phyloP scores from a whole-genome alignment of 1,140 invertebrate genomes.

The Rhyacophila brunnea region DNA sequence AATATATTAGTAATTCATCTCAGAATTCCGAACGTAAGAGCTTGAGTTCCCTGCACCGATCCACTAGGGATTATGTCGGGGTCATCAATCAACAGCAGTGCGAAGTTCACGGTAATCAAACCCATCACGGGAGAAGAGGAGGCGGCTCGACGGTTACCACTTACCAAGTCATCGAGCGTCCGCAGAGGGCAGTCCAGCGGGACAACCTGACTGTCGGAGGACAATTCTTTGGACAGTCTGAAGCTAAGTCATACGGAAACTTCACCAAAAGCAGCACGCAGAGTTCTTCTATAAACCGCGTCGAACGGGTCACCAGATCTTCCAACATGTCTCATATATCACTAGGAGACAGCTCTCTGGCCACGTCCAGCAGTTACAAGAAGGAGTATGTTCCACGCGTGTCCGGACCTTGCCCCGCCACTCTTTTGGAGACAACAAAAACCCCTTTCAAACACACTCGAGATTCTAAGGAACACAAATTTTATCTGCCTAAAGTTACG shows the following conservation, averaged over 20 bases:
- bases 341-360: conserved; percentile 60
- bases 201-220: conserved; percentile 69
- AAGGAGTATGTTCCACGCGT: conserved; percentile 70
- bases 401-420: conserved; percentile 74
- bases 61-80: conserved; percentile 51
- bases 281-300: conserved; percentile 46
- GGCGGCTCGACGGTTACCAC: conserved; percentile 43
- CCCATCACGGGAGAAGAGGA: conserved; percentile 47
- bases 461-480: conserved; percentile 79
- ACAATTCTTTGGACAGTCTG: conserved; percentile 68
- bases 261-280: conserved; percentile 56
- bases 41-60: conserved; percentile 72
- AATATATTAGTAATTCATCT: conserved; percentile 63
- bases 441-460: conserved; percentile 78
- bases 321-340: conserved; percentile 72
- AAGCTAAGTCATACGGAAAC: conserved; percentile 65
- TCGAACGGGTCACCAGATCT: conserved; percentile 55
- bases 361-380: conserved; percentile 66
- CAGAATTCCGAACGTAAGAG: conserved; percentile 70
- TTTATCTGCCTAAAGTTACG: conserved; percentile 66
- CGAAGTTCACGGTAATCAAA: conserved; percentile 45
- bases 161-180: conserved; percentile 49
- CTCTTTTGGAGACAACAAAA: conserved; percentile 68
- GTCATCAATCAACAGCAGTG: conserved; percentile 51
- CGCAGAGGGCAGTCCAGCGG: conserved; percentile 56